Evolutionary conservation across 2,888 invertebrate species (phyloP).

Genomic region (Drosophila acutilabella): DNA sequence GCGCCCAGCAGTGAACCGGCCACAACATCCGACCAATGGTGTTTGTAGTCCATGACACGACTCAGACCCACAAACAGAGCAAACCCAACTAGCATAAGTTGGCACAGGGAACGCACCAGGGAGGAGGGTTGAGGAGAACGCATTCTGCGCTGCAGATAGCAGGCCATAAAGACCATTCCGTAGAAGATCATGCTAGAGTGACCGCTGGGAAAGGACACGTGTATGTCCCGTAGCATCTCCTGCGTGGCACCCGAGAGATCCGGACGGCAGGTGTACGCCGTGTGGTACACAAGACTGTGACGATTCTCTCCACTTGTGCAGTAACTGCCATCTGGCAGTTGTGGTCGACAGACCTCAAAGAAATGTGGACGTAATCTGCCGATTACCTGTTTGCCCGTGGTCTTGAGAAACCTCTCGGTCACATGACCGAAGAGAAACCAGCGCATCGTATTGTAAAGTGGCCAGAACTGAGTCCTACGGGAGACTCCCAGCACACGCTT

Average conservation of each 20-base stretch:
- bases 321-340: slow-evolving; percentile 49
- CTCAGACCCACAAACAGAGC: slow-evolving; percentile 94
- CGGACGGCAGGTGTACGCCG: slow-evolving; percentile 47
- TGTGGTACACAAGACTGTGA: slow-evolving; percentile 48
- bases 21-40: slow-evolving; percentile 98
- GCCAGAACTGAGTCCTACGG: slow-evolving; percentile 26
- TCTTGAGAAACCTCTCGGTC: slow-evolving; percentile 52
- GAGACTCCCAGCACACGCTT: not conserved
- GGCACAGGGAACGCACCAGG: slow-evolving; percentile 83
- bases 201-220: slow-evolving; percentile 78
- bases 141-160: slow-evolving; percentile 60
- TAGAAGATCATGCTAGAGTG: slow-evolving; percentile 71
- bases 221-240: slow-evolving; percentile 47
- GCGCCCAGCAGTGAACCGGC: slow-evolving; percentile 91
- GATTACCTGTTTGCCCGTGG: slow-evolving; percentile 59
- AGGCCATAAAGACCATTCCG: slow-evolving; percentile 66
- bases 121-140: slow-evolving; percentile 47
- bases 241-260: slow-evolving; percentile 29
- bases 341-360: slow-evolving; percentile 67
- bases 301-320: slow-evolving; percentile 51
- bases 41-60: slow-evolving; percentile 97
- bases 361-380: slow-evolving; percentile 78
- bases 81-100: slow-evolving; percentile 90
- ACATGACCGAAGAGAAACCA: slow-evolving; percentile 65
- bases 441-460: slow-evolving; percentile 49